Conservation (phyloP, 64 coral and sea anemone genomes). For the Orbicella faveolata region DNA sequence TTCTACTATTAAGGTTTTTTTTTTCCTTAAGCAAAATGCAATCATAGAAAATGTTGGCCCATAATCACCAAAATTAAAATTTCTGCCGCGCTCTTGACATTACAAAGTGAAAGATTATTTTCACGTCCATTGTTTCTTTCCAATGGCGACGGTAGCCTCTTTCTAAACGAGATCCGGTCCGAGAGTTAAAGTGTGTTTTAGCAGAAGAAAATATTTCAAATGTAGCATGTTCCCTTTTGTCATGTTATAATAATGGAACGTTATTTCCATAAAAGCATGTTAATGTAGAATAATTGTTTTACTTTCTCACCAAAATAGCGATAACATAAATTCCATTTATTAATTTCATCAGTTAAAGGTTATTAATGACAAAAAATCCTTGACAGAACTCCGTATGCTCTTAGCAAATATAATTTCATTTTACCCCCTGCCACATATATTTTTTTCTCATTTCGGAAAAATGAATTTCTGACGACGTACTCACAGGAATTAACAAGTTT, state of each 20-base stretch:
- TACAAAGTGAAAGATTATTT: no score
- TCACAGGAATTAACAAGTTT: slow-evolving; percentile 29
- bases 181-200: neutral
- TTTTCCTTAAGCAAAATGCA: neutral
- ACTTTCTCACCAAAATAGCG: slow-evolving; percentile 1
- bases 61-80: no score
- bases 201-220: neutral
- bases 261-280: slow-evolving; percentile 33
- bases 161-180: neutral
- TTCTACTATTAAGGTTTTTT: neutral
- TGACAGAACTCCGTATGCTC: neutral
- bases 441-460: slow-evolving; percentile 6
- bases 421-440: slow-evolving; percentile 17
- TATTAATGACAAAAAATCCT: neutral
- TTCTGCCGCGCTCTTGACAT: no score
- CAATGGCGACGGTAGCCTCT: neutral
- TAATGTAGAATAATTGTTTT: slow-evolving; percentile 42
- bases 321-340: slow-evolving; percentile 23
- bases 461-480: slow-evolving; percentile 14
- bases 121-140: no score
- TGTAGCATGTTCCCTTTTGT: slow-evolving; percentile 6
- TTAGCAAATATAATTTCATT: slow-evolving; percentile 29
- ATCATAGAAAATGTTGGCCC: no score
- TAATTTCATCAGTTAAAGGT: slow-evolving; percentile 6
- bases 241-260: slow-evolving; percentile 1